Evolutionary conservation across 2,113 vertebrate species (phyloP), one percentile per base, ranked within the genome.

Genomic region (Petaurus breviceps): DNA sequence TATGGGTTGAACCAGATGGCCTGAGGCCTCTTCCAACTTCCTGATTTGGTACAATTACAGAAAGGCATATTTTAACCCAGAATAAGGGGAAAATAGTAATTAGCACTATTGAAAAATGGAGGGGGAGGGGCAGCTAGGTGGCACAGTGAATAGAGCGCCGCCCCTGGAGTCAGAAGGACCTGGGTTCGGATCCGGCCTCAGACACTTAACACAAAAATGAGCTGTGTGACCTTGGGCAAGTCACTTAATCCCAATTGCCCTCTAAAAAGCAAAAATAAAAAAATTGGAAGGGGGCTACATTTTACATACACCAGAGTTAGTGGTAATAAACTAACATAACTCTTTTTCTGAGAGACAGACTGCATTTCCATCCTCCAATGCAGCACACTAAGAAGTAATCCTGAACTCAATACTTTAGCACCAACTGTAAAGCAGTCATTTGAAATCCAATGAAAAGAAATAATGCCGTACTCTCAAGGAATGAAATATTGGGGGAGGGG

Each of bases 381-480:
- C 68, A 77, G 37, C 14, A 77, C 14, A 77, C 68, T 77, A 77
- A 77, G 16, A 77, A 77, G 37, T 77, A n/a, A 84, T 84, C 68
- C 31, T 43, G 7, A 43, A 84, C 68, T 84, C 16, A 43, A 84
- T 6, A 84, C 68, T 43, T 84, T 84, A 84, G 68, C n/a, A 43
- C 7, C 68, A 84, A 84, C 0, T 84, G 7, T 23, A 84, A 84
- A 84, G 19, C 1, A 0, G 51, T 91, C 89, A 94, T 77, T 77
- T 97, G 92, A 94, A 92, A 94, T 91, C 8, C 11, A 93, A 89
- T 55, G 90, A 51, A 90, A 90, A 90, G 49, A 90, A 91, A 28
- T 92, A 96, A 93, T 55, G 89, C 12, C 24, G 54, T 54, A 43
- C 94, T 90, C 49, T 84, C 51, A n/a, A 55, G 25, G 91, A 94